Base-by-base conservation (phyloP, 1,140 invertebrate species). In the Sycophila sp. region DNA sequence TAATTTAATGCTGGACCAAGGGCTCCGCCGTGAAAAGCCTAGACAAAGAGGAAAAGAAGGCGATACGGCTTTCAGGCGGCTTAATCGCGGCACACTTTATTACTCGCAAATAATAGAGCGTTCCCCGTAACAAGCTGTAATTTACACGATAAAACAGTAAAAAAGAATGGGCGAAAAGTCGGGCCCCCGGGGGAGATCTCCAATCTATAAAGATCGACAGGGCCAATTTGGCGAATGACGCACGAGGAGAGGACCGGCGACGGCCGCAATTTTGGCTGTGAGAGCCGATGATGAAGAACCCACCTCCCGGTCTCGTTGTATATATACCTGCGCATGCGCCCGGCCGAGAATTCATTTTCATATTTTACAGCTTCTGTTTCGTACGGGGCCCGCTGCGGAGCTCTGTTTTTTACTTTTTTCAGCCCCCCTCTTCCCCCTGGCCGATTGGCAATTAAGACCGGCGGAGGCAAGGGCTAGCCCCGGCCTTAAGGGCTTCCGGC, bases 351-450 rank as follows among this genome's bases (percentile, higher is more conserved):
- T 68, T 51, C 65, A 68, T 68, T 68, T 68, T 68, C 55, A 68
- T 68, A 68, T 59, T 68, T 49, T 45, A 59, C 24, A 68, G 65
- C 65, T 68, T 68, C 65, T 56, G 65, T 68, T 68, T 59, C 24
- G 26, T 49, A n/a, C n/a, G 38, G 28, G 53, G 53, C 55, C 65
- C 45, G 58, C 45, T 42, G 28, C n/a, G n/a, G 4, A 1, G 30
- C 30, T 64, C 32, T 42, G 15, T 42, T 7, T 42, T 7, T 17
- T 17, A 17, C n/a, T 17, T 17, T 10, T 7, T n/a, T n/a, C n/a
- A n/a, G n/a, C 15, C 2, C 15, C 15, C 8, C 15, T 2, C 40
- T 2, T 42, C 40, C 3, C 17, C 24, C 42, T 47, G 17, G 42
- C 6, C 62, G 19, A n/a, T 19, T 2, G 62, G 32, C 47, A 53